Percentiles rank a stretch among this genome's conserved stretches.
Conservation (phyloP, 2,113 vertebrate species). For the Scatophagus argus region DNA sequence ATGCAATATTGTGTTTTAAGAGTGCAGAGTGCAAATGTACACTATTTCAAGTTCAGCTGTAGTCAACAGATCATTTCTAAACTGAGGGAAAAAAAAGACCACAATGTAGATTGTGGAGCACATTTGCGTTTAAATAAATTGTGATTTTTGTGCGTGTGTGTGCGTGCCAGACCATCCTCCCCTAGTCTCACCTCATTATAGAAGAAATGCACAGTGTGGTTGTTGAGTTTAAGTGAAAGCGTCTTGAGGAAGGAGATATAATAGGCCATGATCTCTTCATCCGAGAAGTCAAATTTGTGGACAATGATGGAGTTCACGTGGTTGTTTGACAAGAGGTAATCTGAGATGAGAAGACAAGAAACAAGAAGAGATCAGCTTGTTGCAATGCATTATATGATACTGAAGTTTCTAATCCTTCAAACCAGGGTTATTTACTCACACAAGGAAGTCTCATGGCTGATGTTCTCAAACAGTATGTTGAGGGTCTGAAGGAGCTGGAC, state of each 20-base stretch:
- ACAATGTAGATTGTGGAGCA: too few species aligned
- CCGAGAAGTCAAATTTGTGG: constrained; percentile 99
- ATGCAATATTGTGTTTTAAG: too few species aligned
- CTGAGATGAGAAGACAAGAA: constrained; percentile 73
- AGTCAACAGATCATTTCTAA: too few species aligned
- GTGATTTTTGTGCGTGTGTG: too few species aligned
- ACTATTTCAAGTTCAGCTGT: too few species aligned
- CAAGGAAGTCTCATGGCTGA: constrained; percentile 97
- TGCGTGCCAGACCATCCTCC: too few species aligned
- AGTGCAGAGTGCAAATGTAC: too few species aligned
- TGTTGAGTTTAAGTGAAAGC: constrained; percentile 97
- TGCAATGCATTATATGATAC: neutral
- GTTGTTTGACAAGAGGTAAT: constrained; percentile 98
- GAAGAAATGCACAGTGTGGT: constrained; percentile 98
- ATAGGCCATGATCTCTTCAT: constrained; percentile 99
- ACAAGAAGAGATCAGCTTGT: neutral
- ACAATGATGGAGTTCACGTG: constrained; percentile 99
- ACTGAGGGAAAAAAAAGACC: too few species aligned
- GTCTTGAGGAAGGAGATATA: constrained; percentile 99
- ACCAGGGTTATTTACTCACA: constrained; percentile 86
- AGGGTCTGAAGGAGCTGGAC: constrained; percentile 98
- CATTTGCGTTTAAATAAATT: too few species aligned
- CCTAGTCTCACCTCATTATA: constrained; percentile 94
- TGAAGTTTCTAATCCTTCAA: neutral
- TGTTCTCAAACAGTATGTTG: constrained; percentile 99